Base-by-base conservation (phyloP, 2,888 invertebrate genomes). In the Drosophila meridiana region DNA sequence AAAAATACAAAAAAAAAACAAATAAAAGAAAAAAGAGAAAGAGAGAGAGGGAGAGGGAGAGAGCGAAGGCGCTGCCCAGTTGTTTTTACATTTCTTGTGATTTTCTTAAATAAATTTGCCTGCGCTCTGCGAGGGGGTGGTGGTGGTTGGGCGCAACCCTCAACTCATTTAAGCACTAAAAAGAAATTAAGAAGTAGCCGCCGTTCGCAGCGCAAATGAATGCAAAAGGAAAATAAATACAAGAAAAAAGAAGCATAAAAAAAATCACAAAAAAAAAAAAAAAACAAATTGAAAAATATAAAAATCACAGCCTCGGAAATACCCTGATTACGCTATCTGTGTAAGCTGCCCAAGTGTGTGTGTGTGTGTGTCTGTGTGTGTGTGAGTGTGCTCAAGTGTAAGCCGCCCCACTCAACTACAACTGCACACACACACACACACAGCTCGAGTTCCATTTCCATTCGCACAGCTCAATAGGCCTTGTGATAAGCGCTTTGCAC, bases 301-400 rank as follows among this genome's bases (percentile, higher is more conserved):
- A 83, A 89, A 91, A 91, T 91, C 91, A 87, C 89, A 81, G 81
- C 90, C 91, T 89, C 89, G 90, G 89, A 89, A 89, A 89, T 90
- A 89, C 90, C 87, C 91, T 89, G 91, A 89, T 89, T 89, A 89
- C 89, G 85, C 89, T 91, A 89, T 91, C 90, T 87, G 79, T 87
- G 64, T 78, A 65, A 70, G 80, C 77, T 77, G 59, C 65, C 57
- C 13, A 3, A 3, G 13, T 28, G 43, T 2, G 7, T 7, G 11
- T 59, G 14, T 42, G 60, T 30, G 40, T 53, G 32, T 45, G 42
- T 58, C 52, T 47, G 55, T 55, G 32, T 43, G 62, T 61, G 55
- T 57, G 66, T 43, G 60, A 58, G 76, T 75, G 71, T 70, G 80
- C 43, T 80, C 60, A 81, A 76, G 73, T 80, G 75, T 69, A 74